Evolutionary conservation across 92 coral and sea anemone genomes (phyloP).

Genomic region (Porites cylindrica): DNA sequence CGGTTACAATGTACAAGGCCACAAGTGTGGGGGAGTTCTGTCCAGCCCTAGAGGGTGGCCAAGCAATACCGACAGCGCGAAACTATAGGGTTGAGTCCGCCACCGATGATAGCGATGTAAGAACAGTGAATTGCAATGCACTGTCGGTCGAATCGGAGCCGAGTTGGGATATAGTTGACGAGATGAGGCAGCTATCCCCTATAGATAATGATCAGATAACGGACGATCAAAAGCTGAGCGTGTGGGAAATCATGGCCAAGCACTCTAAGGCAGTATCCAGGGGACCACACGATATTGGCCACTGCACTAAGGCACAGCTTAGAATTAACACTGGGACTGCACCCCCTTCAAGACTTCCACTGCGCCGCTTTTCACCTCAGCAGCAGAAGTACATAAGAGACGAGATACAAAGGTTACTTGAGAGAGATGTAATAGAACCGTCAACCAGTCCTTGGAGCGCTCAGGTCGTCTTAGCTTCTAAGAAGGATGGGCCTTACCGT

Average conservation of each 20-base stretch:
- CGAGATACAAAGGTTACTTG: slow-evolving; percentile 33
- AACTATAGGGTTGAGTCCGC: slow-evolving; percentile 35
- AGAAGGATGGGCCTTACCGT: slow-evolving; percentile 27
- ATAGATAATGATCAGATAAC: slow-evolving; percentile 38
- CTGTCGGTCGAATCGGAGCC: neutral
- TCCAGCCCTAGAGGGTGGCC: slow-evolving; percentile 18
- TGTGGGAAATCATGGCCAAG: slow-evolving; percentile 36
- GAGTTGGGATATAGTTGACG: slow-evolving; percentile 11
- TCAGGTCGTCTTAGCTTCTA: slow-evolving; percentile 48
- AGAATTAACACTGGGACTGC: slow-evolving; percentile 48
- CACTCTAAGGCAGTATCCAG: slow-evolving; percentile 42
- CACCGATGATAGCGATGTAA: neutral
- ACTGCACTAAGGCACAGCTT: slow-evolving; percentile 17
- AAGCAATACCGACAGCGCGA: slow-evolving; percentile 16
- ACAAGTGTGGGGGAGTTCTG: slow-evolving; percentile 41
- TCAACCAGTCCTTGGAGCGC: slow-evolving; percentile 56
- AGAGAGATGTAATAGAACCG: slow-evolving; percentile 30
- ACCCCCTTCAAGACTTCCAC: slow-evolving; percentile 10
- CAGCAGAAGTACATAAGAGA: slow-evolving; percentile 33
- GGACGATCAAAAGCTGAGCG: slow-evolving; percentile 32
- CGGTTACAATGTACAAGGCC: slow-evolving; percentile 24
- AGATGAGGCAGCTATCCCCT: slow-evolving; percentile 41
- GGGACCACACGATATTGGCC: slow-evolving; percentile 45
- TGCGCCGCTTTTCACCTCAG: slow-evolving; percentile 19
- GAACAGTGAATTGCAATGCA: neutral